Conservation (phyloP, 2,797 vertebrate genomes). For the Sebastes ruberrimus region DNA sequence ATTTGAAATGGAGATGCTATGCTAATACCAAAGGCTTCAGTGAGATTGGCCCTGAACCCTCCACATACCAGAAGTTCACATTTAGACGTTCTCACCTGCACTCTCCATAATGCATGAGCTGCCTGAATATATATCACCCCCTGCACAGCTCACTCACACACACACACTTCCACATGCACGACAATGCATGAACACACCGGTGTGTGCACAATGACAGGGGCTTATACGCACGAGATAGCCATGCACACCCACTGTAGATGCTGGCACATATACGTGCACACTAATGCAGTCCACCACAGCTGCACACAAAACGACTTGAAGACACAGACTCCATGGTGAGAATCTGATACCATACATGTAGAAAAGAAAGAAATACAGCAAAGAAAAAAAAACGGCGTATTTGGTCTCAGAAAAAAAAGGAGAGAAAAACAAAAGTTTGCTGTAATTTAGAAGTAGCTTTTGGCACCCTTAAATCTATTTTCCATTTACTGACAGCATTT, state of each 20-base stretch:
- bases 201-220: conserved; percentile 19
- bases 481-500: conserved; percentile 15
- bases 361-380: neutral
- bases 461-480: conserved; percentile 18
- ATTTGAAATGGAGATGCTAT: conserved; percentile 81
- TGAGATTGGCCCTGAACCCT: conserved; percentile 79
- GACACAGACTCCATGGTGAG: conserved; percentile 19
- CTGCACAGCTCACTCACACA: conserved; percentile 30
- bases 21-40: conserved; percentile 75
- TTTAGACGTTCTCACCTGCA: conserved; percentile 76
- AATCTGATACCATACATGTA: conserved; percentile 8
- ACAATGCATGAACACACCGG: conserved; percentile 17
- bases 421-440: conserved; percentile 22
- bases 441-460: conserved; percentile 7
- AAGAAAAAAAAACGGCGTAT: neutral
- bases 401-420: neutral
- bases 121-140: conserved; percentile 75
- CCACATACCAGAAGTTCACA: conserved; percentile 75
- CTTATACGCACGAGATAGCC: conserved; percentile 7
- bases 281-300: neutral
- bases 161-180: conserved; percentile 2
- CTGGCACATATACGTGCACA: neutral
- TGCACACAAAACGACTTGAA: conserved; percentile 8
- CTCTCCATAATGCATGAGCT: conserved; percentile 81
- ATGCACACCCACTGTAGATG: neutral